Evolutionary conservation across 2,113 vertebrate species (phyloP).

Genomic region (Narcine bancroftii): DNA sequence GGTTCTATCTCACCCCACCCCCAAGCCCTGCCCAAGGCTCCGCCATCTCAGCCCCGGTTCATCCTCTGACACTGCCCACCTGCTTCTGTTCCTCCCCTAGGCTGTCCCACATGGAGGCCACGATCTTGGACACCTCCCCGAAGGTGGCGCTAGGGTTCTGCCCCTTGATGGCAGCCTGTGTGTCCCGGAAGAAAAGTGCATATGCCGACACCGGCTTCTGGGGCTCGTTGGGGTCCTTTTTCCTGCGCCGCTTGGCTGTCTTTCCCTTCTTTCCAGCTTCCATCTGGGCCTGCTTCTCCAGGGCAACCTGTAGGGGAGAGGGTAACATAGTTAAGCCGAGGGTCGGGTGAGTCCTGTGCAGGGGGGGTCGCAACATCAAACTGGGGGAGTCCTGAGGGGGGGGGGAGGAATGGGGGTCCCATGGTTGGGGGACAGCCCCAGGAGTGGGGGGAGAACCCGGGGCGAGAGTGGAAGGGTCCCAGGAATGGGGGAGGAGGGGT

Average conservation of each 20-base stretch:
- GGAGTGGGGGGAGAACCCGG: constrained; percentile 52
- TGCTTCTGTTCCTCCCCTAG: constrained; percentile 80
- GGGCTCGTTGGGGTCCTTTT: constrained; percentile 50
- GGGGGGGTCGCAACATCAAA: neutral
- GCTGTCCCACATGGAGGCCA: constrained; percentile 92
- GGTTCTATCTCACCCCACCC: too few relatives aligned
- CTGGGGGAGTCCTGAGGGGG: constrained; percentile 42
- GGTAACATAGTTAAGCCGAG: neutral
- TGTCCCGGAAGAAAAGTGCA: constrained; percentile 77
- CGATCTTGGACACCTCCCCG: constrained; percentile 84
- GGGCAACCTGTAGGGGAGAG: constrained; percentile 43
- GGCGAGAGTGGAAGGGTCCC: constrained; percentile 52
- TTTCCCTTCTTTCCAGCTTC: constrained; percentile 44
- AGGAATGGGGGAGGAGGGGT: constrained; percentile 53
- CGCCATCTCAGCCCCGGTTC: too few relatives aligned
- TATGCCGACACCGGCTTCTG: constrained; percentile 50
- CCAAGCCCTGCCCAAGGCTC: too few relatives aligned
- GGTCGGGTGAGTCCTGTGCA: neutral
- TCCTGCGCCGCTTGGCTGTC: constrained; percentile 41
- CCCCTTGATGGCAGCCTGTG: constrained; percentile 71
- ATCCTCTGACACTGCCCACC: too few relatives aligned
- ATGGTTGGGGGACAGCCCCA: too few relatives aligned
- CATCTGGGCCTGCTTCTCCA: constrained; percentile 50
- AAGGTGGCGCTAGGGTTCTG: constrained; percentile 59
- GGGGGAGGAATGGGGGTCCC: constrained; percentile 34